These are phyloP conservation scores for Euura lappo DNA, from an alignment of 1,140 invertebrate genomes.

Conservation along the genomic window DNA sequence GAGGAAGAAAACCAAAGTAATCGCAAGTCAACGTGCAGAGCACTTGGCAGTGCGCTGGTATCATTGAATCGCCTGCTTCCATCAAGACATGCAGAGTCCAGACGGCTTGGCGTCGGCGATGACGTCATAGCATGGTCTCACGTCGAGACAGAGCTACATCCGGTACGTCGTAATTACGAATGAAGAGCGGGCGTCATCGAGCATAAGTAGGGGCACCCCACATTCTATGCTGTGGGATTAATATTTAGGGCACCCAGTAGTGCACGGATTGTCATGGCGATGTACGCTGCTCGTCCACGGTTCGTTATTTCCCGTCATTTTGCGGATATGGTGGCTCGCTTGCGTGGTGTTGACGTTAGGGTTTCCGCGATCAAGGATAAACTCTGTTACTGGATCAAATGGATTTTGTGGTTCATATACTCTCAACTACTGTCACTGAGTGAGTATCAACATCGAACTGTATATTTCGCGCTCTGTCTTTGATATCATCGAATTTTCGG, in stretches of 20 bases:
- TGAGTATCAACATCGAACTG: conserved; percentile 29
- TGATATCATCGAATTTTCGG: too few relatives aligned
- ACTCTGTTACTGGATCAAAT: conserved; percentile 33
- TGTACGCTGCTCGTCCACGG: conserved; percentile 23
- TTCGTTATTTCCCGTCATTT: background rate
- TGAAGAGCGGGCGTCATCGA: conserved; percentile 14
- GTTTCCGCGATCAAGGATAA: background rate
- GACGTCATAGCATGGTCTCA: background rate
- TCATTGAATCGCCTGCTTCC: background rate
- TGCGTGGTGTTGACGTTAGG: background rate
- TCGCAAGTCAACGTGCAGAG: too few relatives aligned
- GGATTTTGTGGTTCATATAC: conserved; percentile 37
- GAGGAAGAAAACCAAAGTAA: too few relatives aligned
- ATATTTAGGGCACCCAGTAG: conserved; percentile 45
- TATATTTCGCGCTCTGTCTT: too few relatives aligned
- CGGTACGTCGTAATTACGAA: conserved; percentile 14
- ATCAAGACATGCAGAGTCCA: background rate
- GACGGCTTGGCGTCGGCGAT: conserved; percentile 9
- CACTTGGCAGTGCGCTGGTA: too few relatives aligned
- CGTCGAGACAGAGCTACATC: conserved; percentile 2
- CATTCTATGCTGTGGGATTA: conserved; percentile 9
- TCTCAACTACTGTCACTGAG: conserved; percentile 38
- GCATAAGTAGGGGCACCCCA: conserved; percentile 9
- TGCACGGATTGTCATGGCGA: conserved; percentile 31
- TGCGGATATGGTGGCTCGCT: background rate